phyloP scores from a whole-genome alignment of 2,113 vertebrate genomes.

The Struthio camelus region DNA sequence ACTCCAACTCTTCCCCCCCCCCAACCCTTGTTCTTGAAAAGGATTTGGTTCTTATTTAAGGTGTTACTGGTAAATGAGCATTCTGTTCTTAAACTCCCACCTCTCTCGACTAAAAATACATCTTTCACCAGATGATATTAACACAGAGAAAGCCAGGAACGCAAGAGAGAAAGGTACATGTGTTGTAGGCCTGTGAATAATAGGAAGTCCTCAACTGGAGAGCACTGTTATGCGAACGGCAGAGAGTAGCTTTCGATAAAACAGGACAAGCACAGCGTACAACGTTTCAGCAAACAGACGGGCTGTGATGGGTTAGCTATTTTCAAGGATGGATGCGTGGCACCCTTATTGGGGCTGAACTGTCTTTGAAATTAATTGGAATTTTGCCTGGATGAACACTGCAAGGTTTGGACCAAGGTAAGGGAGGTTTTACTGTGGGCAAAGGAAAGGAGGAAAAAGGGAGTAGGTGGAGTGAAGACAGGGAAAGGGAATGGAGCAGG shows the following conservation, averaged over 20 bases:
- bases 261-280: background rate
- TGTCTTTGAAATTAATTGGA: background rate
- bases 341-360: background rate
- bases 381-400: fast-evolving
- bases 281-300: background rate
- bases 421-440: background rate
- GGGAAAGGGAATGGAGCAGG: background rate
- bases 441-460: background rate
- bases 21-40: background rate
- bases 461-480: background rate
- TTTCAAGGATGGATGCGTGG: background rate
- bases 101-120: background rate
- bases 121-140: background rate
- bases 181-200: background rate
- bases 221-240: background rate
- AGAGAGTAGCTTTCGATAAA: background rate
- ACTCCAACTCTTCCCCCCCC: background rate
- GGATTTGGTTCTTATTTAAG: background rate
- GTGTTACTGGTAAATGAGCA: background rate
- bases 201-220: background rate
- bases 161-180: background rate
- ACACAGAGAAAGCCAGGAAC: background rate
- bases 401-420: background rate
- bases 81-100: background rate
- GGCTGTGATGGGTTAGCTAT: background rate